phyloP scores from a whole-genome alignment of 2,888 invertebrate species.

The Trypoxylon attenuatum region DNA sequence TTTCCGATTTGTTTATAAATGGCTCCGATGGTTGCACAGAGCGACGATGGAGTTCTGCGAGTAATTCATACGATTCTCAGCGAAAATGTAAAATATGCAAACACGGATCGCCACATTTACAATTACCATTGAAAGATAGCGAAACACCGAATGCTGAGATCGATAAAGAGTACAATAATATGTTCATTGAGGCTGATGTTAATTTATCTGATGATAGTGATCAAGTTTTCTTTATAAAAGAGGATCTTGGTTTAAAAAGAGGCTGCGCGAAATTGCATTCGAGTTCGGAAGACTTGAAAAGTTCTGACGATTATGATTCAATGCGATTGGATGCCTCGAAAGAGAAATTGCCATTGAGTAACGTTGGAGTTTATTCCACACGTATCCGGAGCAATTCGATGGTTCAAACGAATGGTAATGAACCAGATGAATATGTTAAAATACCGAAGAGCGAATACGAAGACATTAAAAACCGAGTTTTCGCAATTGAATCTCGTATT shows the following conservation, averaged over 20 bases:
- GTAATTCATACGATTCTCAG: slow-evolving; percentile 67
- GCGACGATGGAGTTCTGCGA: slow-evolving; percentile 78
- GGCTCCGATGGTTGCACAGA: slow-evolving; percentile 69
- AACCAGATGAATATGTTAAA: slow-evolving; percentile 80
- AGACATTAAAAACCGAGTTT: slow-evolving; percentile 85
- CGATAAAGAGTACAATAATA: slow-evolving; percentile 58
- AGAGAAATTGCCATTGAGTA: slow-evolving; percentile 23
- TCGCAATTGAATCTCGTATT: slow-evolving; percentile 83
- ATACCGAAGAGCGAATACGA: slow-evolving; percentile 86
- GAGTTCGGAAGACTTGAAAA: slow-evolving; percentile 29
- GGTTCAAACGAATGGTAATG: slow-evolving; percentile 49
- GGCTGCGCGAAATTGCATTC: slow-evolving; percentile 21
- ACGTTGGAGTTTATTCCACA: slow-evolving; percentile 35
- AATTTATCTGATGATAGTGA: slow-evolving; percentile 69
- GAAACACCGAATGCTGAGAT: slow-evolving; percentile 49
- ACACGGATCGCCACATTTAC: slow-evolving; percentile 42
- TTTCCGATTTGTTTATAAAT: slow-evolving; percentile 51
- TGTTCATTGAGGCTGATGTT: slow-evolving; percentile 67
- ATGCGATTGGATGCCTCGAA: slow-evolving; percentile 5
- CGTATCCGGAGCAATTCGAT: slow-evolving; percentile 9
- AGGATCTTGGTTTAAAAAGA: slow-evolving; percentile 16
- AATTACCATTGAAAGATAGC: slow-evolving; percentile 52
- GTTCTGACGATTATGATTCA: slow-evolving; percentile 19
- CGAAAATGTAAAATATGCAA: slow-evolving; percentile 55
- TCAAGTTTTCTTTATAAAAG: slow-evolving; percentile 40